phyloP scores from a whole-genome alignment of 2,888 invertebrate genomes.

The Cheiracanthium punctorium region DNA sequence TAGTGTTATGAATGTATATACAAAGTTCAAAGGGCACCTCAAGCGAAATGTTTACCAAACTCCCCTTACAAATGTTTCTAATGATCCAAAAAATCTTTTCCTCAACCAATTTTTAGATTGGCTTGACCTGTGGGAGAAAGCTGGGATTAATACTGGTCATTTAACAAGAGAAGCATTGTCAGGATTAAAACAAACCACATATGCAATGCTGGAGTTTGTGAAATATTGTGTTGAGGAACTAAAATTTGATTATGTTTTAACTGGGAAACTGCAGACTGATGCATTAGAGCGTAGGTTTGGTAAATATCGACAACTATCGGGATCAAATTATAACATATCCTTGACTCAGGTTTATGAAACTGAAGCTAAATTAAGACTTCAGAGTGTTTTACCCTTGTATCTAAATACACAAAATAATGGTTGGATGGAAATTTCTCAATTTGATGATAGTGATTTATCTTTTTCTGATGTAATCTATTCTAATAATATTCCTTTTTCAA shows the following conservation, averaged over 20 bases:
- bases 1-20: background rate
- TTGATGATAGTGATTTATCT: background rate
- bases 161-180: background rate
- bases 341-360: too few relatives aligned
- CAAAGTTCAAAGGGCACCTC: background rate
- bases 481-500: background rate
- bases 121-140: background rate
- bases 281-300: constrained; percentile 11
- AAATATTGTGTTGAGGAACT: constrained; percentile 14
- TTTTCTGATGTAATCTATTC: background rate
- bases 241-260: background rate
- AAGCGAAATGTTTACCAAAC: background rate
- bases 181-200: background rate
- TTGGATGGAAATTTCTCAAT: background rate
- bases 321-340: background rate
- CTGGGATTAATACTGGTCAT: background rate
- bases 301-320: constrained; percentile 1
- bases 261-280: constrained; percentile 12
- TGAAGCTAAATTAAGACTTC: background rate
- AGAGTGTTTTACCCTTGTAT: background rate
- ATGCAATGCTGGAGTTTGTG: background rate
- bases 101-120: background rate
- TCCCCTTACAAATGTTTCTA: background rate
- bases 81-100: background rate
- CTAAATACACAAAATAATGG: background rate